Evolutionary conservation across 2,797 vertebrate genomes (phyloP), one percentile per base, ranked within the genome.

Genomic region (Ceyx erithaca): DNA sequence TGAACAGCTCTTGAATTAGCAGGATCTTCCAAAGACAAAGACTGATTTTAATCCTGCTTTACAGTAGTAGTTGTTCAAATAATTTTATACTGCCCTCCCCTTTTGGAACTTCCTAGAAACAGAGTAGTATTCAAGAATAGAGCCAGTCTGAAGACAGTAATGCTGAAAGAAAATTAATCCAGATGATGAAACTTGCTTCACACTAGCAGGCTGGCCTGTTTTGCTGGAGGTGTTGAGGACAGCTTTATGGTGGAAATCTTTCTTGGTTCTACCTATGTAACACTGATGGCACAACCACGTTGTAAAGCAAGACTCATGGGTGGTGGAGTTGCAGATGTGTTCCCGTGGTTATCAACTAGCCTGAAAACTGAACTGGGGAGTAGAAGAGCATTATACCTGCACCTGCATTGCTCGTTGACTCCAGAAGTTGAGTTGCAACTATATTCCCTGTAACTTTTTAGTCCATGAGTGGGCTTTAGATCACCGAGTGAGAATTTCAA

Each of bases 201-300:
- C 68, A 14, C 22, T 64, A 26, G 31, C 21, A 43, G 26, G 14
- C 15, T 49, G 6, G 25, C 63, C 51, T 54, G 20, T 69, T 92
- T 81, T 54, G 9, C 17, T 31, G 64, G 33, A 66, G 48, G 31
- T 4, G 22, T 51, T 59, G 51, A 57, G 40, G 19, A 37, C 33
- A 55, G 30, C 12, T 70, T 17, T 31, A n/a, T 6, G 22, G 7
- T 64, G 40, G 54, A 48, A 89, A 57, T 67, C 25, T 41, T 78
- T 43, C 49, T 66, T 55, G 8, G 25, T 77, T 72, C 48, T 41
- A n/a, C 14, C 20, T 31, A 1, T 5, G 14, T 9, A 19, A 33
- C 35, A 20, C 17, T 25, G n/a, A 35, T 7, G 54, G 49, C 28
- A 41, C 25, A 43, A 28, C 14, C 7, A 26, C 0, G 1, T 43